Conservation (phyloP, 2,113 vertebrate genomes). For the Puntigrus tetrazona region DNA sequence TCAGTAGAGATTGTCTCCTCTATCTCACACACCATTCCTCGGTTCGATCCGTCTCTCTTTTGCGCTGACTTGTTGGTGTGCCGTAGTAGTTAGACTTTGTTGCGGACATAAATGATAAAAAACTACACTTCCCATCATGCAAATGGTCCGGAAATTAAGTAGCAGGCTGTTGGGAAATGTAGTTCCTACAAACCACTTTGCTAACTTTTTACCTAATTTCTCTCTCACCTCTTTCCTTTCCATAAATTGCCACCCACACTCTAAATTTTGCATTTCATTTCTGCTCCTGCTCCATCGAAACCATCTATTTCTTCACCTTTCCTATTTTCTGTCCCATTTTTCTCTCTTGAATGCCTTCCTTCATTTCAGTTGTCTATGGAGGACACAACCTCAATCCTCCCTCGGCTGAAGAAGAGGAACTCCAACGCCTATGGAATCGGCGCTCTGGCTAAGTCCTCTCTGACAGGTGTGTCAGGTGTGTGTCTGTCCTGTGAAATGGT, state of each 20-base stretch:
- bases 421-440: conserved; percentile 97
- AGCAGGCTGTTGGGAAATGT: conserved; percentile 56
- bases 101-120: conserved; percentile 35
- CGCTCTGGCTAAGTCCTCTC: conserved; percentile 97
- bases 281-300: conserved; percentile 58
- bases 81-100: conserved; percentile 57
- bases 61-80: conserved; percentile 57
- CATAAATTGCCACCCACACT: conserved; percentile 50
- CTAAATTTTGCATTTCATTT: conserved; percentile 63
- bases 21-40: conserved; percentile 48
- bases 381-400: conserved; percentile 98
- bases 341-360: conserved; percentile 58
- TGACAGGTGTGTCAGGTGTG: conserved; percentile 95
- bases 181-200: conserved; percentile 58
- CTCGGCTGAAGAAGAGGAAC: conserved; percentile 94
- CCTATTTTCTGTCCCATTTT: conserved; percentile 16
- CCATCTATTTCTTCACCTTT: conserved; percentile 46
- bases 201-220: conserved; percentile 72
- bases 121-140: conserved; percentile 60
- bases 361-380: conserved; percentile 94
- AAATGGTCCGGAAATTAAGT: conserved; percentile 31
- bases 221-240: conserved; percentile 68
- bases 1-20: conserved; percentile 59
- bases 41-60: conserved; percentile 53
- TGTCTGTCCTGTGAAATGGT: conserved; percentile 82